Percentiles rank a stretch among this genome's conserved stretches.
These are phyloP conservation scores for Heterotilapia buettikoferi DNA, from an alignment of 2,113 vertebrate genomes.

Conservation along the genomic window DNA sequence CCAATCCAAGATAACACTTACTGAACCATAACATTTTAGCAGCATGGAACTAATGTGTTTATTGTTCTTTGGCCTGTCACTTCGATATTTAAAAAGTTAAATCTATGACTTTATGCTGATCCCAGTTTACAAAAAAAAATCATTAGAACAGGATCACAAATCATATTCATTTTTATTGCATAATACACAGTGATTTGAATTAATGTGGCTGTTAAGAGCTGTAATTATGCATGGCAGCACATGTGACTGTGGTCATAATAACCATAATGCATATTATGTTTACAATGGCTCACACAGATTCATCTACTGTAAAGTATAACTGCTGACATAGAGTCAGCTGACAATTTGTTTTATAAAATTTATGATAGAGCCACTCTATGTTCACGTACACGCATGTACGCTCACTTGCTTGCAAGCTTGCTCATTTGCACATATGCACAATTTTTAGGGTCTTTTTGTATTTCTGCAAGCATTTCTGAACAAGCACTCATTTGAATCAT, in stretches of 20 bases:
- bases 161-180: not conserved
- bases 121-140: not conserved
- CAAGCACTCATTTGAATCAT: not conserved
- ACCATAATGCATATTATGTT: not conserved
- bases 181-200: not conserved
- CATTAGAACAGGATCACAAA: not conserved
- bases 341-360: not conserved
- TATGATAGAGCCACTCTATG: not conserved
- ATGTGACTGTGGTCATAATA: not conserved
- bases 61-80: not conserved
- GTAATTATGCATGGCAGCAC: not conserved
- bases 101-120: not conserved
- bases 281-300: not conserved
- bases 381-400: not conserved
- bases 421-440: not conserved
- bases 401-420: not conserved
- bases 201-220: not conserved
- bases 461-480: not conserved
- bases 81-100: not conserved
- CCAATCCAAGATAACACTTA: not conserved
- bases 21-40: not conserved
- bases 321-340: not conserved
- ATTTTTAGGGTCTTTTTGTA: rapidly evolving
- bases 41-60: not conserved
- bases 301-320: not conserved